phyloP scores from a whole-genome alignment of 2,888 invertebrate species.

The Xestia rhomboidea region DNA sequence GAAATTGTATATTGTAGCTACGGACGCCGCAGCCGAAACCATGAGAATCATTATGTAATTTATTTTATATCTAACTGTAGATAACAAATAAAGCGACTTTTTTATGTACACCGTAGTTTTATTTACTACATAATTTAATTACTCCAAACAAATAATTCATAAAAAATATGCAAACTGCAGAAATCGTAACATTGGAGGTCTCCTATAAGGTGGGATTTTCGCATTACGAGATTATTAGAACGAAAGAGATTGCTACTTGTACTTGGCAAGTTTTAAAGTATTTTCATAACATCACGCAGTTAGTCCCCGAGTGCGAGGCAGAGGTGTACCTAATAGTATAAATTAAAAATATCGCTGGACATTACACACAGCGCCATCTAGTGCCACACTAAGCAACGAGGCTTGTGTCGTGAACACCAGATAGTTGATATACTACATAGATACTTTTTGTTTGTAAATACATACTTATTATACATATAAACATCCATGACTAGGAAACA shows the following conservation, averaged over 20 bases:
- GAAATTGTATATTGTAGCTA: conserved; percentile 75
- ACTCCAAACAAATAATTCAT: not conserved
- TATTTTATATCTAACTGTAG: conserved; percentile 91
- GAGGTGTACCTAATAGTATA: not conserved
- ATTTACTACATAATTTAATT: conserved; percentile 16
- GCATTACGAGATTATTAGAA: not conserved
- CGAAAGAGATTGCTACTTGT: not conserved
- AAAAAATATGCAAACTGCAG: not conserved
- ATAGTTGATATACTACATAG: no score
- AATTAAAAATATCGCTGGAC: no score
- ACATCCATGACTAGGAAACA: no score
- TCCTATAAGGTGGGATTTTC: not conserved
- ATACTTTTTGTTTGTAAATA: no score
- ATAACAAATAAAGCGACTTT: conserved; percentile 90
- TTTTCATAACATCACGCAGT: not conserved
- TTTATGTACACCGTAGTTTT: conserved; percentile 82
- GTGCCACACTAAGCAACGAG: no score
- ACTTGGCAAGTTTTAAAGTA: not conserved
- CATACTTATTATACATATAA: no score
- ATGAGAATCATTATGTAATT: conserved; percentile 87
- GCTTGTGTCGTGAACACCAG: no score
- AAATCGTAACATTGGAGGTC: not conserved
- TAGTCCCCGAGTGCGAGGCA: not conserved
- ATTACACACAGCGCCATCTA: no score
- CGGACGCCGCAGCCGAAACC: conserved; percentile 81